Base-by-base conservation (phyloP, 2,888 invertebrate genomes). In the Aleiodes alternator region DNA sequence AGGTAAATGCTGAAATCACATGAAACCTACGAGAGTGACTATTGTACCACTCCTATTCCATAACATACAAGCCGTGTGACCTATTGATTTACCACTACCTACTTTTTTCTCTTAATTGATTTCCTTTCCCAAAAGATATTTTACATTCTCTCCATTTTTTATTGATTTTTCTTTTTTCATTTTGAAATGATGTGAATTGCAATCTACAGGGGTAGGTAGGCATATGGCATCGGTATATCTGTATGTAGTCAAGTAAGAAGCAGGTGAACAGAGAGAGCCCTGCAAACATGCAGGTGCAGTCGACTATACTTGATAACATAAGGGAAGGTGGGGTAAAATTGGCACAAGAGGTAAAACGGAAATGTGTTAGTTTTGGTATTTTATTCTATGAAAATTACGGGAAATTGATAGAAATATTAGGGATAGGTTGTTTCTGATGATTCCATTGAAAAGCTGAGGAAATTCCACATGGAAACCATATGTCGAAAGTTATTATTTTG, bases 171-270 rank as follows among this genome's bases (percentile, higher is more conserved):
- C n/a, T n/a, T 6, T 6, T 34, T 34, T 6, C 34, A 6, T 34
- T 34, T 6, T 34, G 34, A 9, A 11, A 38, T 34, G 34, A 69
- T 72, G 53, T 53, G 61, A 76, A 76, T 76, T 72, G 68, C 16
- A 68, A 68, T 53, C n/a, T 29, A 7, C 50, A 29, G 66, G 75
- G 53, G 66, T 75, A 69, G 53, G 66, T 75, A 69, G 64, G 55
- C 51, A 31, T 69, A 31, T 56, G 50, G 55, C n/a, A 31, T 55
- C 7, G 6, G 23, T 53, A 16, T 61, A 51, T 16, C 14, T 16
- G 29, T 53, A 34, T 9, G 31, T 34, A 61, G 31, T 14, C 57
- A 59, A 12, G 59, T 34, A 23, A 50, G 64, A 12, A 55, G 53
- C 29, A 56, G 69, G 74, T 66, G 66, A 51, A 59, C 14, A 29